Evolutionary conservation across 1,140 invertebrate species (phyloP).

Genomic region (Aphaenogaster floridana): DNA sequence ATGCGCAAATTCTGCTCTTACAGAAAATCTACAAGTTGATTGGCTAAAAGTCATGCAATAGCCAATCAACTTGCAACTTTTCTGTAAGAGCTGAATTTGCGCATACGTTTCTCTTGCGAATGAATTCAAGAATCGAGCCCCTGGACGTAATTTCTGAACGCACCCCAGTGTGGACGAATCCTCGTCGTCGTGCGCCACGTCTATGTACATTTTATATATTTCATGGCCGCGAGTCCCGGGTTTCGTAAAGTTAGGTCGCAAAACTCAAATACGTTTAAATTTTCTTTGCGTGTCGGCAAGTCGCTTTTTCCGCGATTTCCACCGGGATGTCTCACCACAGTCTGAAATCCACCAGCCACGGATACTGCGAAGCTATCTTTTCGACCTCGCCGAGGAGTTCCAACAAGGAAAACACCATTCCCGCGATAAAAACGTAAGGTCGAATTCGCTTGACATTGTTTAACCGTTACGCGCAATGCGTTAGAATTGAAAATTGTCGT

Average conservation of each 20-base stretch:
- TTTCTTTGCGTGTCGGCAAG: not conserved
- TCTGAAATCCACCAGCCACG: constrained; percentile 62
- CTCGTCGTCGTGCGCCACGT: not conserved
- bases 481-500: constrained; percentile 12
- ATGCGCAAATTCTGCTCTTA: too few species aligned
- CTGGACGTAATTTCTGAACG: too few species aligned
- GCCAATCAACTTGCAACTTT: too few species aligned
- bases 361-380: constrained; percentile 81
- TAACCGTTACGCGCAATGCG: not conserved
- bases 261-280: constrained; percentile 46
- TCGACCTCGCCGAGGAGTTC: constrained; percentile 78
- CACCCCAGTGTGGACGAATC: too few species aligned
- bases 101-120: too few species aligned
- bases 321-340: constrained; percentile 67
- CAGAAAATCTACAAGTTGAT: too few species aligned
- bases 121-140: too few species aligned
- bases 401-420: constrained; percentile 77
- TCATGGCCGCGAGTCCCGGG: not conserved
- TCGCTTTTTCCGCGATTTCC: not conserved
- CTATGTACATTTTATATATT: not conserved
- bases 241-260: constrained; percentile 53
- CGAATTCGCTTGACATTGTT: constrained; percentile 39
- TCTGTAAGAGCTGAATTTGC: too few species aligned
- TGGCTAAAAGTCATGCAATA: too few species aligned
- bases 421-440: constrained; percentile 72